Conservation (phyloP, 2,113 vertebrate species). For the Tupaia chinensis region DNA sequence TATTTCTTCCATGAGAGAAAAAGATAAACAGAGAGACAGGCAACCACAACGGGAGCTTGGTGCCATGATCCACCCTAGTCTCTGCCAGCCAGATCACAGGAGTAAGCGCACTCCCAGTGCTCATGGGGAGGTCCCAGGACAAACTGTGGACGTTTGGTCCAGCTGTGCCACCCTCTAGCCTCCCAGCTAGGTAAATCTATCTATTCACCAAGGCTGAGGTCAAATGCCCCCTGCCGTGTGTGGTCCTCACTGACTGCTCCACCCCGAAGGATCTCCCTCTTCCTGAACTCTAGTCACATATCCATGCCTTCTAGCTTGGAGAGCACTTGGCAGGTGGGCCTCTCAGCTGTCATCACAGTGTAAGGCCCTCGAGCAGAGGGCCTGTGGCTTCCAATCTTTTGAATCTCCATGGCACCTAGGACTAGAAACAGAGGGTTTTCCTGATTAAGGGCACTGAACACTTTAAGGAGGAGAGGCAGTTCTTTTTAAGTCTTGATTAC, state of each 20-base stretch:
- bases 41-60: too few relatives aligned
- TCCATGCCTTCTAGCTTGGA: rapidly evolving
- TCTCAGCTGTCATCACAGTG: background rate
- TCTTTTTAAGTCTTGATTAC: background rate
- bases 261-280: background rate
- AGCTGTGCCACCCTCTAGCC: too few relatives aligned
- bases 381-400: background rate
- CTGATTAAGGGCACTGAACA: background rate
- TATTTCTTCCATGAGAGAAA: too few relatives aligned
- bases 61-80: too few relatives aligned
- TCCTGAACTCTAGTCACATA: background rate
- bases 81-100: too few relatives aligned
- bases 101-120: too few relatives aligned
- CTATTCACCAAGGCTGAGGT: background rate
- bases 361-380: background rate
- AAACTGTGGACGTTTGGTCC: too few relatives aligned
- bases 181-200: background rate
- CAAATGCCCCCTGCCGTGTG: background rate
- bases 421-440: background rate
- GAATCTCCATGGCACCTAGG: background rate
- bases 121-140: too few relatives aligned
- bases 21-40: too few relatives aligned
- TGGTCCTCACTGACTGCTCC: background rate
- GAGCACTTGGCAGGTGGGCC: background rate
- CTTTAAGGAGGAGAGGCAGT: background rate